Evolutionary conservation across 2,797 vertebrate genomes (phyloP).

Genomic region (Oryzias dopingdopingensis): DNA sequence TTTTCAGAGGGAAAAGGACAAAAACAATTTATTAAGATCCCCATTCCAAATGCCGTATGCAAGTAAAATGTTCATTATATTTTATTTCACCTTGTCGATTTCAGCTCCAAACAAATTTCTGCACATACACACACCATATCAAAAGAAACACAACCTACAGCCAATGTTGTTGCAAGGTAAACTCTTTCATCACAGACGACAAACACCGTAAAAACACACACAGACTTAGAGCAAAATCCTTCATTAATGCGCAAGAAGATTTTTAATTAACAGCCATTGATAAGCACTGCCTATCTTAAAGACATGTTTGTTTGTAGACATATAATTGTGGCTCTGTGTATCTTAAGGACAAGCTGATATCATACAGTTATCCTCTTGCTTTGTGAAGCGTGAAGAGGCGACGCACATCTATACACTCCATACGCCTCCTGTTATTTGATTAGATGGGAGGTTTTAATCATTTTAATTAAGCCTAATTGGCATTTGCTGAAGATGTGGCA

Average conservation of each 20-base stretch:
- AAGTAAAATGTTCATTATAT: no score
- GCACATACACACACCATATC: slow-evolving; percentile 7
- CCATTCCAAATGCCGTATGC: no score
- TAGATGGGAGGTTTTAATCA: slow-evolving; percentile 68
- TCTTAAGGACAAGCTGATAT: slow-evolving; percentile 61
- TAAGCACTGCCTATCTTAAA: slow-evolving; percentile 71
- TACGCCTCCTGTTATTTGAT: slow-evolving; percentile 50
- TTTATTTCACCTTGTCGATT: no score
- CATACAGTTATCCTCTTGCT: slow-evolving; percentile 66
- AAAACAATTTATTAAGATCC: no score
- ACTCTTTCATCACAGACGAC: slow-evolving; percentile 67
- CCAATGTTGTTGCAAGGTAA: slow-evolving; percentile 57
- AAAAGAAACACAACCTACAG: background rate
- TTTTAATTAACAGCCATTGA: slow-evolving; percentile 78
- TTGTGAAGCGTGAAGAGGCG: slow-evolving; percentile 56
- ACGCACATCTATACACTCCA: slow-evolving; percentile 36
- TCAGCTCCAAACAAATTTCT: background rate
- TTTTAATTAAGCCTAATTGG: slow-evolving; percentile 75
- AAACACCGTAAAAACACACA: slow-evolving; percentile 42
- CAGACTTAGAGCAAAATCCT: slow-evolving; percentile 42
- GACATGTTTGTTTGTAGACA: slow-evolving; percentile 68
- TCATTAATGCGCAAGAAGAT: slow-evolving; percentile 59
- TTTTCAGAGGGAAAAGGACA: no score
- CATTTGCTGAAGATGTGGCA: slow-evolving; percentile 70
- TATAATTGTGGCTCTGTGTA: slow-evolving; percentile 32